Evolutionary conservation across 2,113 vertebrate genomes (phyloP).

Genomic region (Dendrocopos noguchii): DNA sequence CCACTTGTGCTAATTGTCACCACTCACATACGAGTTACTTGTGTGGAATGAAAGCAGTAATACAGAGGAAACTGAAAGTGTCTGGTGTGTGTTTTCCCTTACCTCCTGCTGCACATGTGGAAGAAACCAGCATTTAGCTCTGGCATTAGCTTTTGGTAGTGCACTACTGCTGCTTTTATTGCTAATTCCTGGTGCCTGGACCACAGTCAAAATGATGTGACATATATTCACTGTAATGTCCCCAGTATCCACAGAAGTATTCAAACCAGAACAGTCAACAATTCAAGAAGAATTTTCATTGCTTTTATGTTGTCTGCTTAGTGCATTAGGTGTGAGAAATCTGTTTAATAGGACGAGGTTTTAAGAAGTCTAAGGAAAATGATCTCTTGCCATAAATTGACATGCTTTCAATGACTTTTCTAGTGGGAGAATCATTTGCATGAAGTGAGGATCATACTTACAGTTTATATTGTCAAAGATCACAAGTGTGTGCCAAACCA

Average conservation of each 20-base stretch:
- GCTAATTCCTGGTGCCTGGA: neutral
- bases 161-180: neutral
- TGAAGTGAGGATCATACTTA: neutral
- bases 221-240: neutral
- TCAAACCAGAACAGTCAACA: neutral
- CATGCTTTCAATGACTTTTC: neutral
- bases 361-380: neutral
- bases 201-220: neutral
- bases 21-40: neutral
- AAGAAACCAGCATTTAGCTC: neutral
- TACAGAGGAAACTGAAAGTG: neutral
- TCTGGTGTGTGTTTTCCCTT: neutral
- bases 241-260: neutral
- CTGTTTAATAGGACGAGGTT: neutral
- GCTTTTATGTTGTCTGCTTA: neutral
- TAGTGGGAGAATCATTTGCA: neutral
- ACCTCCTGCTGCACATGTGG: neutral
- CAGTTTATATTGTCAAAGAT: neutral
- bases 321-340: neutral
- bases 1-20: neutral
- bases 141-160: neutral
- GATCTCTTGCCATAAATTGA: neutral
- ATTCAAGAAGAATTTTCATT: neutral
- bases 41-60: neutral
- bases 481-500: neutral